These are phyloP conservation scores for Drosophila peninsularis DNA, from an alignment of 2,888 invertebrate species.

Conservation along the genomic window DNA sequence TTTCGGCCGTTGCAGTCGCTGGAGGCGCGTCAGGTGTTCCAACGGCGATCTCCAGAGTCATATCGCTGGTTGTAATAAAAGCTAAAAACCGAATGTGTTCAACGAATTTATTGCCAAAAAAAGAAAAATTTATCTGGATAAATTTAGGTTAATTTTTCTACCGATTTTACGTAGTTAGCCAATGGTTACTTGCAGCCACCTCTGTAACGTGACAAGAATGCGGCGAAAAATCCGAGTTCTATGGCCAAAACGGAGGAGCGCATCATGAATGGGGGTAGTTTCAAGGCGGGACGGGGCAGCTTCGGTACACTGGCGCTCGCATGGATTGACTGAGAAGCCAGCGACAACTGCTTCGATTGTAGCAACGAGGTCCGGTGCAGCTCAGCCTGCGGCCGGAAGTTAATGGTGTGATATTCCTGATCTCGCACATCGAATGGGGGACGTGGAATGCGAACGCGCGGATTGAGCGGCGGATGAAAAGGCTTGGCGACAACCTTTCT, in stretches of 20 bases:
- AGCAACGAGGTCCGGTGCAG: background rate
- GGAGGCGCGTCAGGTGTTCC: slow-evolving; percentile 69
- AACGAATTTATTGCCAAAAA: slow-evolving; percentile 33
- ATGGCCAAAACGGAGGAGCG: slow-evolving; percentile 44
- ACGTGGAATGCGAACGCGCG: slow-evolving; percentile 57
- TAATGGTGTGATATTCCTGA: slow-evolving; percentile 60
- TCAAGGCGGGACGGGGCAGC: slow-evolving; percentile 17
- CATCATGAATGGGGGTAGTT: slow-evolving; percentile 30
- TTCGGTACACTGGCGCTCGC: slow-evolving; percentile 7
- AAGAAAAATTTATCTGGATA: background rate
- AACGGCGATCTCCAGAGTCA: slow-evolving; percentile 83
- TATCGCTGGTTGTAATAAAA: slow-evolving; percentile 31
- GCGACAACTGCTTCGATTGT: background rate
- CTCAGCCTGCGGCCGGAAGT: slow-evolving; percentile 22
- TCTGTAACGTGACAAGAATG: slow-evolving; percentile 37
- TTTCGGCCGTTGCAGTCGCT: slow-evolving; percentile 71
- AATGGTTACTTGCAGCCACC: slow-evolving; percentile 27
- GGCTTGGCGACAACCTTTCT: slow-evolving; percentile 18
- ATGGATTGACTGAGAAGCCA: slow-evolving; percentile 15
- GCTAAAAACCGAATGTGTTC: background rate
- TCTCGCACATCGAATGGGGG: slow-evolving; percentile 69
- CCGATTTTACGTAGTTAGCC: background rate
- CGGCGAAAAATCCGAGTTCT: slow-evolving; percentile 57
- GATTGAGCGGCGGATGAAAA: slow-evolving; percentile 64
- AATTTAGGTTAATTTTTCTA: slow-evolving; percentile 1